Conservation (phyloP, 2,888 invertebrate species). For the Lampropteryx suffumata region DNA sequence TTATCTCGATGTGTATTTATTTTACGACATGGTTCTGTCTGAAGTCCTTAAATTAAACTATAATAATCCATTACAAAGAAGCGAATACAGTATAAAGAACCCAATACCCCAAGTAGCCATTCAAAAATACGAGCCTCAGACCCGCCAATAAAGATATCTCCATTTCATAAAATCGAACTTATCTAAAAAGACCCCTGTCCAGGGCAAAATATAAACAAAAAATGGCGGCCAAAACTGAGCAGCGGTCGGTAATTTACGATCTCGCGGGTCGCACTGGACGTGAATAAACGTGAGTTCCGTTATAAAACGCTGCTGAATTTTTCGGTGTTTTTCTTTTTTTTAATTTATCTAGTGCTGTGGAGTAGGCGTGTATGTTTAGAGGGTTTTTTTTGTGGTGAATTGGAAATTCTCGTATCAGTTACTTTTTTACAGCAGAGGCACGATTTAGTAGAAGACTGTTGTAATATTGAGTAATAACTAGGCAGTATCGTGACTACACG, state of each 20-base stretch:
- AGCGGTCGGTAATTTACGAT: slow-evolving; percentile 48
- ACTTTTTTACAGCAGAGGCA: background rate
- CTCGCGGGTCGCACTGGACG: slow-evolving; percentile 46
- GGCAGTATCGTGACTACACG: too few species aligned
- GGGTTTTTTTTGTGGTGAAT: slow-evolving; percentile 29
- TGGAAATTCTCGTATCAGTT: slow-evolving; percentile 11
- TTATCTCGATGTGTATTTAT: too few species aligned
- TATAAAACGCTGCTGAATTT: slow-evolving; percentile 56
- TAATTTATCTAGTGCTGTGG: slow-evolving; percentile 55
- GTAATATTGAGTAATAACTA: too few species aligned
- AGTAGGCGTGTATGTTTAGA: slow-evolving; percentile 30
- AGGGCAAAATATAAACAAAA: slow-evolving; percentile 39
- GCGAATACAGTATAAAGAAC: background rate
- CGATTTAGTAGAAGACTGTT: too few species aligned
- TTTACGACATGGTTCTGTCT: too few species aligned
- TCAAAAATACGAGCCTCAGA: slow-evolving; percentile 7
- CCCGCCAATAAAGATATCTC: slow-evolving; percentile 32
- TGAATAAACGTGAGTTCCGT: slow-evolving; percentile 51
- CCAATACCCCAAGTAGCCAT: slow-evolving; percentile 2
- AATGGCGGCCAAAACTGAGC: slow-evolving; percentile 52
- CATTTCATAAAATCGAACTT: slow-evolving; percentile 41
- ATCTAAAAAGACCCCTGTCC: slow-evolving; percentile 40
- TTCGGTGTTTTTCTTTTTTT: slow-evolving; percentile 50
- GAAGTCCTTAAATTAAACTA: too few species aligned
- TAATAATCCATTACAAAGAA: background rate